Base-by-base conservation (phyloP, 2,113 vertebrate species). In the Percopsis transmontana region DNA sequence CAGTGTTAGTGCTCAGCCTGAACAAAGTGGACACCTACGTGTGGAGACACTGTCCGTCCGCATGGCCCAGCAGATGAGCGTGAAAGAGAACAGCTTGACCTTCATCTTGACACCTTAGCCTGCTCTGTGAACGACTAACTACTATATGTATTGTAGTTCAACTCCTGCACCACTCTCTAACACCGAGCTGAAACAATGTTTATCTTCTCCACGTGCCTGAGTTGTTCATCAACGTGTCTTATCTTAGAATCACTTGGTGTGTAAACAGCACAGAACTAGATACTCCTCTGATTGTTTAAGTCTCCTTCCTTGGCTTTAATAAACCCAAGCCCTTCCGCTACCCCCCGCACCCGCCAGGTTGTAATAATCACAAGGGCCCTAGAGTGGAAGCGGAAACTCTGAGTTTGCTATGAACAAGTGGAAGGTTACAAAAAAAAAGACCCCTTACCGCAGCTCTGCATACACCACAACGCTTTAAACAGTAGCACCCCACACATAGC, bases 21-120 rank as follows among this genome's bases (percentile, higher is more conserved):
- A 14, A 45, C 27, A 33, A 33, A 16, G 42, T 38, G 13, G 41
- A 14, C 51, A 89, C 90, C 87, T 48, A 91, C 90, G 38, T 63
- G 79, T 63, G 15, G 59, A 16, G 61, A 57, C 59, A 0, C 12
- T 2, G n/a, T 47, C 68, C 45, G 76, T 70, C 68, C 73, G 83
- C 2, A 79, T 39, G 16, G 41, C 47, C 14, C 80, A 16, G 66
- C 60, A 81, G 38, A 89, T 62, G 44, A 90, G 58, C 52, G 62
- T 20, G 0, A 18, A 45, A 13, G 64, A 39, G 40, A 67, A n/a
- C 62, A 67, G 54, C 15, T 13, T 27, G 51, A 52, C 12, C 16
- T 40, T 74, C 87, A 88, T 90, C 68, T 20, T 41, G 39, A 42
- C 40, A 14, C 40, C 38, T 18, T 5, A n/a, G 45, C 16, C 16